Conservation (phyloP, 2,797 vertebrate species). For the Mus minutoides region DNA sequence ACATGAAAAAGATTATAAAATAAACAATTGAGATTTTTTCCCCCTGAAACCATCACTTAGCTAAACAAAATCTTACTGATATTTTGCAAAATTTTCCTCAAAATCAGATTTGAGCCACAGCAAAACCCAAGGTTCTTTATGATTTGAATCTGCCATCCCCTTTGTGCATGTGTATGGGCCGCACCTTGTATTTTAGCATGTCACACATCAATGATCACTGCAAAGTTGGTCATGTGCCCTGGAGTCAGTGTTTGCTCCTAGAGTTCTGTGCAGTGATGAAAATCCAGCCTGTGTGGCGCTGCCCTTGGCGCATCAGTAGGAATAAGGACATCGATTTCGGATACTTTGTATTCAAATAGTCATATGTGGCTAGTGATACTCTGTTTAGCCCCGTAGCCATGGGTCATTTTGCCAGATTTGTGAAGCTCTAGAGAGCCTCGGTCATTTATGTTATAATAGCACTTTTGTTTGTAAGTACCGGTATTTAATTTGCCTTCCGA, state of each 20-base stretch:
- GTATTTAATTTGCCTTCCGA: slow-evolving; percentile 36
- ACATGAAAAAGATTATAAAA: neutral
- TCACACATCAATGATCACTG: neutral
- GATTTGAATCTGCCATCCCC: neutral
- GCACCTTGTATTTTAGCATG: neutral
- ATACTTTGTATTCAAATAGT: slow-evolving; percentile 20
- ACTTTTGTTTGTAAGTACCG: neutral
- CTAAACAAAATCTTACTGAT: neutral
- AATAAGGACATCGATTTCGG: slow-evolving; percentile 1
- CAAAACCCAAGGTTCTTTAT: neutral
- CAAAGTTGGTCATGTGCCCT: neutral
- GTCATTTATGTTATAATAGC: neutral
- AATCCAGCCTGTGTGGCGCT: neutral
- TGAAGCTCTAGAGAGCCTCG: neutral
- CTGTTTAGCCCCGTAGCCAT: neutral
- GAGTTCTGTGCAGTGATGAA: neutral
- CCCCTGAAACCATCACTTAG: neutral
- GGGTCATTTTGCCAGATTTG: slow-evolving; percentile 20
- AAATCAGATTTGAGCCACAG: slow-evolving; percentile 37
- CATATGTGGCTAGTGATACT: neutral
- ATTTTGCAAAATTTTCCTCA: neutral
- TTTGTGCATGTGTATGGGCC: neutral
- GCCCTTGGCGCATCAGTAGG: neutral
- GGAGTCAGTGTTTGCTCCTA: neutral
- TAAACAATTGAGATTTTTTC: neutral